Evolutionary conservation across 1,140 invertebrate genomes (phyloP), one percentile per base, ranked within the genome.

Genomic region (Eulimnadia texana): DNA sequence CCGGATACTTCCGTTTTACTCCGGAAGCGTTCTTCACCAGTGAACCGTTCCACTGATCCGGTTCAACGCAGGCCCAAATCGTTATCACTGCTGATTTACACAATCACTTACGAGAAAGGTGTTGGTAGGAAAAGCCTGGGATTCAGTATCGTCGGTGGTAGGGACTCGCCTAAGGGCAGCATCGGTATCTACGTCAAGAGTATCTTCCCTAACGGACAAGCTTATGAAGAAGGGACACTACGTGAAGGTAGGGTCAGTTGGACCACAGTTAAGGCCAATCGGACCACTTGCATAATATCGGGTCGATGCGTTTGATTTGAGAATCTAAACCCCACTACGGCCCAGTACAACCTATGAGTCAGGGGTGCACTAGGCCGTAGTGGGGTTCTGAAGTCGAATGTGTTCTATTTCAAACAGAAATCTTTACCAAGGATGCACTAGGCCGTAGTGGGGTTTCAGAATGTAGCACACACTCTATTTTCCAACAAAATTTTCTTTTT

Each of bases 91-190:
- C 62, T 82, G 0, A 85, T 80, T 61, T 66, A 77, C 60, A 78
- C 74, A 1, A 78, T 79, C 11, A 72, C 78, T 50, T 89, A 91
- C 69, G 81, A 82, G 69, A 93, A 93, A 73, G 88, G 89, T 20
- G 80, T 80, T 10, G 85, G 87, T 2, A 82, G 86, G 58, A 91
- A 90, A 70, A 88, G 87, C 59, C 77, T 95, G 22, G 91, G 90
- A 1, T 93, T 94, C 70, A 92, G 88, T 71, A 90, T 93, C 67
- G 90, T 93, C 24, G 91, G 90, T 25, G 90, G 90, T 49, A 82
- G 79, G 9, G 90, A 93, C 70, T 90, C 88, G 28, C 86, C 90
- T 1, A 85, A 86, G 69, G 90, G 90, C 2, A 83, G 82, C 66
- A 88, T 93, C 81, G 90, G 90, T 16, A 93, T 93, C 67, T 93